A percentile compares a stretch with the other conserved stretches of the same genome.
These are phyloP conservation scores for Tiliqua scincoides DNA, from an alignment of 2,113 vertebrate genomes.

Conservation along the genomic window DNA sequence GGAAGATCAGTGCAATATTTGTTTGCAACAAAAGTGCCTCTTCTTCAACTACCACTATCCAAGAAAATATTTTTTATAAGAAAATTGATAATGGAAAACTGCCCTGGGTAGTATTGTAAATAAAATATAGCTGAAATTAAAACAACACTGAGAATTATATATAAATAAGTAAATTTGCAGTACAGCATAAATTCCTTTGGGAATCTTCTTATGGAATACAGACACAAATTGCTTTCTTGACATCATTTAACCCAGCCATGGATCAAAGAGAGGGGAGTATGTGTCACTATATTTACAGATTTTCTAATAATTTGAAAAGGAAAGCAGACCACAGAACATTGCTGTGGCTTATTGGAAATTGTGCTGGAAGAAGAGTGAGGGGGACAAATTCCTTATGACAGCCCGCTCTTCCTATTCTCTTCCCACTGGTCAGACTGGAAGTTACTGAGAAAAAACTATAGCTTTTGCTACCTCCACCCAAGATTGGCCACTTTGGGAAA, in stretches of 20 bases:
- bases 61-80: neutral
- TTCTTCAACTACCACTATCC: neutral
- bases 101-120: neutral
- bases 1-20: neutral
- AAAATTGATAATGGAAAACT: neutral
- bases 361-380: no score
- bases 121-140: neutral
- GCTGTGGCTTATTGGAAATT: no score
- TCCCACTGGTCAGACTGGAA: no score
- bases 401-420: no score
- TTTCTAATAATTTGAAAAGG: neutral
- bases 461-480: no score
- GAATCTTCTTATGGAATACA: neutral
- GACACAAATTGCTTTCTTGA: neutral
- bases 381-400: no score
- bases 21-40: neutral
- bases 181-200: neutral
- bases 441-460: no score
- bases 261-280: slow-evolving; percentile 16
- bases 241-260: neutral
- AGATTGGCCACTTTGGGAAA: no score
- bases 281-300: neutral
- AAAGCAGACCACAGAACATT: neutral
- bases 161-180: neutral
- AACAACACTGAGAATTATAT: neutral